phyloP scores from a whole-genome alignment of 2,888 invertebrate species.

The Ametastegia equiseti region DNA sequence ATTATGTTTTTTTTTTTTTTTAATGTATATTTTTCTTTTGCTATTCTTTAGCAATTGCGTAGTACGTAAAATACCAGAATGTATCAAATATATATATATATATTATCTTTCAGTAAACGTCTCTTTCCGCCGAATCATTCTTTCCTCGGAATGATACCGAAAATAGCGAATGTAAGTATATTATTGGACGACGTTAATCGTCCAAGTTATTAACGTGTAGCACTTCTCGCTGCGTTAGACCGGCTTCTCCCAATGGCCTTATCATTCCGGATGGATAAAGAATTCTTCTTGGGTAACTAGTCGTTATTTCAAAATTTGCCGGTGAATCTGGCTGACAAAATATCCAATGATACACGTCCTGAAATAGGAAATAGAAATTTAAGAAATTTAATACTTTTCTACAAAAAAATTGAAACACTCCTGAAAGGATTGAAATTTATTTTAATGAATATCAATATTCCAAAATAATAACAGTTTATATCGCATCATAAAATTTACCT shows the following conservation, averaged over 20 bases:
- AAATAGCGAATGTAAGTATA: constrained; percentile 41
- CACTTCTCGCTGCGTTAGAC: constrained; percentile 93
- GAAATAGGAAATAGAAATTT: constrained; percentile 68
- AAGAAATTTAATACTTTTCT: constrained; percentile 5
- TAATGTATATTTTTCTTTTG: neutral
- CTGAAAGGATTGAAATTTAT: neutral
- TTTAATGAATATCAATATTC: too few relatives aligned
- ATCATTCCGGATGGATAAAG: constrained; percentile 79
- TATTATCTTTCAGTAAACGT: constrained; percentile 61
- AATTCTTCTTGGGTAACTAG: constrained; percentile 94
- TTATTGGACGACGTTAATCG: constrained; percentile 73
- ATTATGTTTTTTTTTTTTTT: neutral
- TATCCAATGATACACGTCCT: constrained; percentile 96
- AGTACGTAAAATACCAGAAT: constrained; percentile 67
- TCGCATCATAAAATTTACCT: constrained; percentile 80
- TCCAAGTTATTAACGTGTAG: constrained; percentile 96
- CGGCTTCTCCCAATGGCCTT: constrained; percentile 85
- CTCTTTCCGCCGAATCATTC: constrained; percentile 59
- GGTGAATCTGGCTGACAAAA: constrained; percentile 97
- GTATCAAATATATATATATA: constrained; percentile 67
- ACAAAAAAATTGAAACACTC: neutral
- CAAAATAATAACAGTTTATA: too few relatives aligned
- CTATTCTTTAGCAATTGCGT: constrained; percentile 18
- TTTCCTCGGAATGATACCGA: constrained; percentile 42
- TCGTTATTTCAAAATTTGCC: constrained; percentile 95